Evolutionary conservation across 2,888 invertebrate species (phyloP), one percentile per base, ranked within the genome.

Genomic region (Eumerus sabulonum): DNA sequence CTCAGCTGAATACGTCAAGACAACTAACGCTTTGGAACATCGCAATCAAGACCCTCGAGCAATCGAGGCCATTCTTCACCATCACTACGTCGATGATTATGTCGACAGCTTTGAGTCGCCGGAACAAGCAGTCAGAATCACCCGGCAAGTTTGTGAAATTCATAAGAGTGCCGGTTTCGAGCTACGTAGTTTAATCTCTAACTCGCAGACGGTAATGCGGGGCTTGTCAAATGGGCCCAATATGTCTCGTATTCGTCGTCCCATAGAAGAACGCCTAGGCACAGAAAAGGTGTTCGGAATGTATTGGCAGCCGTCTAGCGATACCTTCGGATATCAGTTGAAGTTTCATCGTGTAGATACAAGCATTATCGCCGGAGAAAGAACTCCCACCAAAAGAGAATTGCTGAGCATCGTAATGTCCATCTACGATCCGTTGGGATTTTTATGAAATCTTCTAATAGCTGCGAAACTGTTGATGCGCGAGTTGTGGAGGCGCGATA

Each of bases 241-340:
- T 27, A 27, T 7, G 27, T 27, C 27, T 27, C 27, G 27, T 27
- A 27, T 27, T 27, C 27, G 3, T 27, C 27, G 27, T 27, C 27
- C 27, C 27, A 27, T 27, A 27, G 27, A 27, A 27, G 27, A 27
- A 27, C 38, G 17, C 27, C 17, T 17, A 12, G 12, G 17, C 9
- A 18, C 44, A 9, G 66, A 81, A 13, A 68, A 72, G 18, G 59
- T 82, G 0, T 50, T 84, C 12, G 84, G 83, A 0, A 51, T 84
- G 19, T 60, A 18, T 16, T 83, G 84, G 84, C 56, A 82, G 13
- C 27, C 72, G 1, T 1, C 12, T 1, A 35, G 27, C 1, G 84
- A 84, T 50, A 54, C 18, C 12, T 76, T 84, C 7, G 51, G 12
- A 1, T 74, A 27, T 56, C 13, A 68, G 18, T 14, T 59, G 2